Base-by-base conservation (phyloP, 2,888 invertebrate species). In the Hirtodrosophila cameraria region DNA sequence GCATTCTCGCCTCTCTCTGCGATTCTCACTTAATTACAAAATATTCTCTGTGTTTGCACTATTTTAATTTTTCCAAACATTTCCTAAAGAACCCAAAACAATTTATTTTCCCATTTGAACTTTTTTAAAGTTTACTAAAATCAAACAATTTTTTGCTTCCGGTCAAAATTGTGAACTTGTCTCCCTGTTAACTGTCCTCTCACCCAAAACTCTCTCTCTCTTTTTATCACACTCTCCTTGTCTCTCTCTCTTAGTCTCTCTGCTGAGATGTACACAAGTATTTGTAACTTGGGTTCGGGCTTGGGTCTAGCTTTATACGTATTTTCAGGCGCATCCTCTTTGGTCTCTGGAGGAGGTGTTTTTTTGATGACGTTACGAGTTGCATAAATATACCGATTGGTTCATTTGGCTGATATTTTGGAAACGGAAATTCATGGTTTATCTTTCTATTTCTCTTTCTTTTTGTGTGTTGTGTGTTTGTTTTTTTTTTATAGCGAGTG, bases 301-400 rank as follows among this genome's bases (percentile, higher is more conserved):
- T 86, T 86, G 79, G 86, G 74, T 68, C 55, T 58, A 84, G 85
- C 81, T 71, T 86, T 81, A 68, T 55, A 68, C 58, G 81, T 80
- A 61, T 65, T 86, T 79, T 86, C 86, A 86, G 86, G 84, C 77
- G 65, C 68, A 62, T 80, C 58, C 61, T 60, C 46, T 74, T 48
- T 53, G 61, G 41, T 74, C 69, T 43, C 7, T 55, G 69, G 35
- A 49, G 46, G 58, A 50, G 36, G 11, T 65, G 15, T 33, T 11
- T 33, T 59, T 31, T 42, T 38, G 50, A 35, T n/a, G 53, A 16
- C 75, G 71, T 70, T 71, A 54, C 69, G 48, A 70, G 64, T 75
- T 71, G 63, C 38, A 30, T 41, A 16, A 28, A 6, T 5, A 20
- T 3, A 20, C 11, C 11, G 33, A 20, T 45, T 63, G n/a, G 27